phyloP scores from a whole-genome alignment of 2,888 invertebrate genomes.

The Quadroppia sp. region DNA sequence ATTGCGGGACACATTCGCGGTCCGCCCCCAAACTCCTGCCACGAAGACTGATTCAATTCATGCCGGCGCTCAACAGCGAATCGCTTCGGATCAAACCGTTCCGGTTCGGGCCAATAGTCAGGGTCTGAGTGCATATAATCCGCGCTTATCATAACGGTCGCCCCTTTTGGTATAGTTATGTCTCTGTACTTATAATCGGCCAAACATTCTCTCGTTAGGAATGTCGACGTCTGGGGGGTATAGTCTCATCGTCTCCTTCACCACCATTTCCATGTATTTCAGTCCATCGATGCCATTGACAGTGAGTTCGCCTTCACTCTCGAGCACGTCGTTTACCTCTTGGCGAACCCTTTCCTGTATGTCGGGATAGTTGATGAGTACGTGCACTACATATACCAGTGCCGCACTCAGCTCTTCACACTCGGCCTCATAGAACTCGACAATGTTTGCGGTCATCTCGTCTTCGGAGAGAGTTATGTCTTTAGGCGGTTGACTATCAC shows the following conservation, averaged over 20 bases:
- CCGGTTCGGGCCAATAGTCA: conserved; percentile 48
- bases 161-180: conserved; percentile 47
- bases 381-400: conserved; percentile 45
- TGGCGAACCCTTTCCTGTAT: conserved; percentile 44
- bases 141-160: conserved; percentile 47
- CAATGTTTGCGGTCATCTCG: conserved; percentile 29
- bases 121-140: conserved; percentile 49
- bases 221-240: conserved; percentile 47
- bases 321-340: conserved; percentile 42
- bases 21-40: conserved; percentile 46
- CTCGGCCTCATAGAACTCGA: conserved; percentile 43
- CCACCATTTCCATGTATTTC: conserved; percentile 45
- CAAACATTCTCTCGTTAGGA: conserved; percentile 42
- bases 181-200: conserved; percentile 42
- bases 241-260: conserved; percentile 45
- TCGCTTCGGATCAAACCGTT: conserved; percentile 49
- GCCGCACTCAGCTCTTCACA: conserved; percentile 47
- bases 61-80: conserved; percentile 41
- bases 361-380: conserved; percentile 44
- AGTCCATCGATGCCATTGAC: conserved; percentile 44
- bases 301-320: conserved; percentile 43
- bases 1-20: conserved; percentile 44
- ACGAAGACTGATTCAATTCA: conserved; percentile 39
- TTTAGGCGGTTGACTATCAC: too few species aligned
- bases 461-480: too few species aligned